These are phyloP conservation scores for Pristionchus arcanus DNA, from an alignment of 2,888 invertebrate species.

Conservation along the genomic window DNA sequence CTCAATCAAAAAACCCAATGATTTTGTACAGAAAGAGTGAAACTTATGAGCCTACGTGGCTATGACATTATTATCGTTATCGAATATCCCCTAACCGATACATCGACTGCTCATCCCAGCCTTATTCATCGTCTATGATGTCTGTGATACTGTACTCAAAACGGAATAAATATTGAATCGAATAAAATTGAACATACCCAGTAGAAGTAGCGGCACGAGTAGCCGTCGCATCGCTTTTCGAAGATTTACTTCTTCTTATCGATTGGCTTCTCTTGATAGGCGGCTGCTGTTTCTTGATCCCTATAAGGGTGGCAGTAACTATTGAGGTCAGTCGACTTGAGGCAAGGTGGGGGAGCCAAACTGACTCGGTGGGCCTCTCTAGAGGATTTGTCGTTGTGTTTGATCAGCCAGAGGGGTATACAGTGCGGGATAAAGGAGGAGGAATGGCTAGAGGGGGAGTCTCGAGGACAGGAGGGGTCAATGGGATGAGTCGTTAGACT, in stretches of 20 bases:
- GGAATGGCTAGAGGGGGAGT: conserved; percentile 1
- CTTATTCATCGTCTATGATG: no score
- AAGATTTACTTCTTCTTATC: not conserved
- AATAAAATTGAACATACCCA: not conserved
- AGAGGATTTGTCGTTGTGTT: not conserved
- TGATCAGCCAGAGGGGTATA: not conserved
- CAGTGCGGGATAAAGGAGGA: conserved; percentile 38
- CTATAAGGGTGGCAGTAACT: not conserved
- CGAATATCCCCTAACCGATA: no score
- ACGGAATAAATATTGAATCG: not conserved
- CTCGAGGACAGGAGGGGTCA: not conserved
- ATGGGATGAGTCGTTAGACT: no score
- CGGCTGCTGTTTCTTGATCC: not conserved
- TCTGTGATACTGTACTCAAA: not conserved
- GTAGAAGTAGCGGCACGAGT: conserved; percentile 41
- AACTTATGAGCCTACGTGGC: not conserved
- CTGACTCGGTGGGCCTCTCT: not conserved
- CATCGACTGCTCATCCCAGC: no score
- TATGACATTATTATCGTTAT: no score
- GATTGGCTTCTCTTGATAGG: not conserved
- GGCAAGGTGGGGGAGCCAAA: not conserved
- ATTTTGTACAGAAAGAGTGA: not conserved
- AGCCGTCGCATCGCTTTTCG: conserved; percentile 24
- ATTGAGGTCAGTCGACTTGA: not conserved
- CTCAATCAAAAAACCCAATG: not conserved